Evolutionary conservation across 2,797 vertebrate species (phyloP).

Genomic region (Poeciliopsis infans): DNA sequence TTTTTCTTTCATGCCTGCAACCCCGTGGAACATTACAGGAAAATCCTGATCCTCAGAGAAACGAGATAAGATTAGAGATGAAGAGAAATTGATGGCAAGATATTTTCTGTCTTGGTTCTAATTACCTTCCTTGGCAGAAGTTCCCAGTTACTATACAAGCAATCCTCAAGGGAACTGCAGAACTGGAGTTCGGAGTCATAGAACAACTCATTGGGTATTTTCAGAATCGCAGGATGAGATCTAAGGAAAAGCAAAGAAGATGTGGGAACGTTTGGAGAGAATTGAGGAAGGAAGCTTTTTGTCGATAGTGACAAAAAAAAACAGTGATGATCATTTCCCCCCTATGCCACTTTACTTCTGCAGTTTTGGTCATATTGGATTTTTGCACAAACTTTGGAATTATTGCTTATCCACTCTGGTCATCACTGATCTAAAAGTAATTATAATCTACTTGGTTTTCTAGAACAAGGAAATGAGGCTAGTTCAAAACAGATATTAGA

Average conservation of each 20-base stretch:
- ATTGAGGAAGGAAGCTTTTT: not conserved
- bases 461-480: not conserved
- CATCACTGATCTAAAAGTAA: not conserved
- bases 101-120: not conserved
- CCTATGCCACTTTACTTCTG: not conserved
- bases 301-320: not conserved
- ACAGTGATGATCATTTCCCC: not conserved
- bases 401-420: not conserved
- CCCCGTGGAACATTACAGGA: conserved; percentile 90
- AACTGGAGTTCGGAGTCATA: conserved; percentile 85
- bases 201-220: conserved; percentile 86
- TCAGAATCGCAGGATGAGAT: conserved; percentile 87
- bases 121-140: conserved; percentile 81
- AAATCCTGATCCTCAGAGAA: conserved; percentile 79
- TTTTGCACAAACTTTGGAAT: not conserved
- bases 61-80: not conserved
- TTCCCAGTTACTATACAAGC: conserved; percentile 84
- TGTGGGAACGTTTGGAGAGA: not conserved
- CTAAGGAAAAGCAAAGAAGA: conserved; percentile 40
- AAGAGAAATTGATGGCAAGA: not conserved
- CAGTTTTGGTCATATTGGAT: not conserved
- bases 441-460: not conserved
- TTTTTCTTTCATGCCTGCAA: conserved; percentile 82
- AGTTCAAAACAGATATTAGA: not conserved
- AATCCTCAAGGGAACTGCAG: conserved; percentile 50